phyloP scores from a whole-genome alignment of 2,113 vertebrate species.

The Ciconia stormi region DNA sequence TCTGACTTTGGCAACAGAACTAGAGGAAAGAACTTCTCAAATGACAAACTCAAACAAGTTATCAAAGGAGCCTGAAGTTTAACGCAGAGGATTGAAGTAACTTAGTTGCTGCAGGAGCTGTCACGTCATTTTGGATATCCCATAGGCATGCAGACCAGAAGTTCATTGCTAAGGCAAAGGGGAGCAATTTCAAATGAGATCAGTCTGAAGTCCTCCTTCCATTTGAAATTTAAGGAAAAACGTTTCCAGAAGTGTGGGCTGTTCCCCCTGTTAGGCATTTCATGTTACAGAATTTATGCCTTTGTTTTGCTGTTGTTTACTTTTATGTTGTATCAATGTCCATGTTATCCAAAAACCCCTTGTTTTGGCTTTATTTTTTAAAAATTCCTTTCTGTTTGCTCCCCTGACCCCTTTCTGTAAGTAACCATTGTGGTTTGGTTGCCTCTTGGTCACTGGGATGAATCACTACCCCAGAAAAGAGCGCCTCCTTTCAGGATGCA shows the following conservation, averaged over 20 bases:
- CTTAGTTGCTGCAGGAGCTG: background rate
- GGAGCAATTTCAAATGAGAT: background rate
- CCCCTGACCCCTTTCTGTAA: slow-evolving; percentile 23
- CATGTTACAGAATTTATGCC: background rate
- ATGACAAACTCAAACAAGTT: background rate
- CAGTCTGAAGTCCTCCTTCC: background rate
- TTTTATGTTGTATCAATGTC: background rate
- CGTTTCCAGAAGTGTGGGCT: background rate
- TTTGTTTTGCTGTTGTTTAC: background rate
- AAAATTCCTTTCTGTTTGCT: slow-evolving; percentile 25
- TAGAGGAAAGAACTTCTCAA: background rate
- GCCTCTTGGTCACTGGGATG: background rate
- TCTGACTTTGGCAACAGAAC: background rate
- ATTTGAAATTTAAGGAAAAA: background rate
- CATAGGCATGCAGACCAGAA: background rate
- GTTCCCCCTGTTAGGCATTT: background rate
- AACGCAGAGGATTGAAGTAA: background rate
- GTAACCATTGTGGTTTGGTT: slow-evolving; percentile 47
- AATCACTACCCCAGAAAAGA: slow-evolving; percentile 11
- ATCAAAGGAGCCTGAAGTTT: background rate
- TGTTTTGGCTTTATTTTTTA: background rate
- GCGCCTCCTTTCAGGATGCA: background rate
- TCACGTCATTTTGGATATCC: background rate
- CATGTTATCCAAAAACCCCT: background rate
- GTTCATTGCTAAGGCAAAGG: background rate